A percentile compares a stretch with the other conserved stretches of the same genome.
These are phyloP conservation scores for Resseliella maxima DNA, from an alignment of 2,888 invertebrate species.

Conservation along the genomic window DNA sequence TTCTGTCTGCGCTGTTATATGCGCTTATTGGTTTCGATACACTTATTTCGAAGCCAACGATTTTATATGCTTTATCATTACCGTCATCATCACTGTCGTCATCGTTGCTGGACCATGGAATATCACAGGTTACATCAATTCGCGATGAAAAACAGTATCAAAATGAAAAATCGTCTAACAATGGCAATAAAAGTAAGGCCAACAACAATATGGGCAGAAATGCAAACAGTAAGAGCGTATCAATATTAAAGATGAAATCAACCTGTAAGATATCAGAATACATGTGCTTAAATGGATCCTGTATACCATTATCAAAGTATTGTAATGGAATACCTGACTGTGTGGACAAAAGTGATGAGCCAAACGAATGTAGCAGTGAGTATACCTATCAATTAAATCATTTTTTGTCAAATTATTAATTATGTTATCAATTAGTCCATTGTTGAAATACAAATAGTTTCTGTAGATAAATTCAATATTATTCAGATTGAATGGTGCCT, in stretches of 20 bases:
- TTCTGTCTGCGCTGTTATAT: constrained; percentile 57
- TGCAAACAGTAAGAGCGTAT: constrained; percentile 6
- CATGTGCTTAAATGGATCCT: constrained; percentile 69
- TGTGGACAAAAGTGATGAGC: constrained; percentile 82
- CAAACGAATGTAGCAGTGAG: constrained; percentile 81
- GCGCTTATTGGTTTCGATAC: constrained; percentile 58
- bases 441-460: too few relatives aligned
- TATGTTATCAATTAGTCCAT: too few relatives aligned
- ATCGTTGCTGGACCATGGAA: not conserved
- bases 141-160: not conserved
- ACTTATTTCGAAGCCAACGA: constrained; percentile 46
- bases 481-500: too few relatives aligned
- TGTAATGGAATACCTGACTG: constrained; percentile 84
- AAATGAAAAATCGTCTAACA: not conserved
- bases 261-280: constrained; percentile 66
- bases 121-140: not conserved
- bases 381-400: too few relatives aligned
- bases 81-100: constrained; percentile 53
- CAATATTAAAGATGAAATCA: not conserved
- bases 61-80: not conserved
- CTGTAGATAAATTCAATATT: too few relatives aligned
- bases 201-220: not conserved
- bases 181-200: constrained; percentile 9
- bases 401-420: too few relatives aligned
- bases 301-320: constrained; percentile 79